Evolutionary conservation across 2,113 vertebrate species (phyloP), one percentile per base, ranked within the genome.

Genomic region (Albula glossodonta): DNA sequence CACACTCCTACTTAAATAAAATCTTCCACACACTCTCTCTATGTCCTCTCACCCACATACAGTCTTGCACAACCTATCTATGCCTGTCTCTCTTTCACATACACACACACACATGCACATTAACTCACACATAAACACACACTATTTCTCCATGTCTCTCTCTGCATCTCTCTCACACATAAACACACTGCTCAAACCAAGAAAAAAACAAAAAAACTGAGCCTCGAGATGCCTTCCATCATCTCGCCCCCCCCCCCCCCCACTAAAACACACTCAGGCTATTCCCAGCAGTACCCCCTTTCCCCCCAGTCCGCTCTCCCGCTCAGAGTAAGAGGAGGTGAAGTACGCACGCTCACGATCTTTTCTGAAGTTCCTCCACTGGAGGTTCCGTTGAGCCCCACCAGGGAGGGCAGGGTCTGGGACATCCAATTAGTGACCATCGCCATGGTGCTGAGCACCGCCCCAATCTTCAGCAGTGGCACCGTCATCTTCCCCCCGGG

Each of bases 401-500:
- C 97, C 81, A 97, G 95, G 4, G 96, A 96, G 50, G 97, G 97
- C 81, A 97, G 91, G n/a, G 97, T 97, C 95, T 97, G 96, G 91
- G 97, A 97, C 97, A 97, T 97, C 97, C 97, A 97, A 94, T 97
- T 97, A 90, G 97, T 97, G 91, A 97, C 97, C 97, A 97, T 97
- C 90, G 97, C 97, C 97, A 97, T 97, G 87, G 97, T 97, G 96
- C 97, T 97, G 92, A 97, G 97, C 94, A 97, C 96, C 89, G 96
- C 97, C 86, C 97, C 97, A 81, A 97, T 97, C 94, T 97, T 97
- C 87, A 97, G 93, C 94, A 97, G 94, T 77, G 97, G 96, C 86
- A 97, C 96, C 52, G 94, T 96, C 96, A 97, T 97, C 88, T 91
- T 93, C 90, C 89, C 91, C 91, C 92, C 90, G 7, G n/a, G 0